These are phyloP conservation scores for Trachemys scripta DNA, from an alignment of 2,113 vertebrate species.

Conservation along the genomic window DNA sequence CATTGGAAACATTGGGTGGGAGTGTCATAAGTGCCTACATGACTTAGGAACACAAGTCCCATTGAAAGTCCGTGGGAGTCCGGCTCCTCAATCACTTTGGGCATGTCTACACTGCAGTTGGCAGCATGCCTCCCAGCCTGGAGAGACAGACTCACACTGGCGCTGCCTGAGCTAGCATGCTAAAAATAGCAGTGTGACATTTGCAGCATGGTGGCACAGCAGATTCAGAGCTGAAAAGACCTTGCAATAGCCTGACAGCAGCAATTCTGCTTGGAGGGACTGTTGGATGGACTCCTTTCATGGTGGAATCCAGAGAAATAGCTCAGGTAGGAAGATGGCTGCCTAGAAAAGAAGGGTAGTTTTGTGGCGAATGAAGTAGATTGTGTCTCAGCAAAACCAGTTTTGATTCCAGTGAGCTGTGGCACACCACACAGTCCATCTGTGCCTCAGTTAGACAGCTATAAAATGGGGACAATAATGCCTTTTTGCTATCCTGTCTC, in stretches of 20 bases:
- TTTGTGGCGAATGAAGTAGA: background rate
- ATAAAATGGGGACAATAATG: fast-evolving
- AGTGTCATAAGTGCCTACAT: background rate
- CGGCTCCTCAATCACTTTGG: background rate
- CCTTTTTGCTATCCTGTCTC: fast-evolving
- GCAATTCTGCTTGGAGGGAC: background rate
- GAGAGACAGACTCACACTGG: background rate
- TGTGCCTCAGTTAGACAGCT: background rate
- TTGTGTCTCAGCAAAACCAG: background rate
- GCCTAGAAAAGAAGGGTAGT: background rate
- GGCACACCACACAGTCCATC: background rate
- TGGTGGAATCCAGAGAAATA: background rate
- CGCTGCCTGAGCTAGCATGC: background rate
- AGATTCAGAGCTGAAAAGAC: background rate
- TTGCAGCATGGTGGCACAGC: background rate
- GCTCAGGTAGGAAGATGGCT: background rate
- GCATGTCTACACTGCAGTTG: background rate
- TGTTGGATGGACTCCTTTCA: fast-evolving
- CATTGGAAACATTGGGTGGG: background rate
- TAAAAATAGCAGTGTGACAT: background rate
- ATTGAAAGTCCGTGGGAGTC: background rate
- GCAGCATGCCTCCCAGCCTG: background rate
- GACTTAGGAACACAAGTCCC: background rate
- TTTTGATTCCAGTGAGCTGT: background rate
- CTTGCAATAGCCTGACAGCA: background rate